phyloP scores from a whole-genome alignment of 2,888 invertebrate species.

The Phyto melanocephala region DNA sequence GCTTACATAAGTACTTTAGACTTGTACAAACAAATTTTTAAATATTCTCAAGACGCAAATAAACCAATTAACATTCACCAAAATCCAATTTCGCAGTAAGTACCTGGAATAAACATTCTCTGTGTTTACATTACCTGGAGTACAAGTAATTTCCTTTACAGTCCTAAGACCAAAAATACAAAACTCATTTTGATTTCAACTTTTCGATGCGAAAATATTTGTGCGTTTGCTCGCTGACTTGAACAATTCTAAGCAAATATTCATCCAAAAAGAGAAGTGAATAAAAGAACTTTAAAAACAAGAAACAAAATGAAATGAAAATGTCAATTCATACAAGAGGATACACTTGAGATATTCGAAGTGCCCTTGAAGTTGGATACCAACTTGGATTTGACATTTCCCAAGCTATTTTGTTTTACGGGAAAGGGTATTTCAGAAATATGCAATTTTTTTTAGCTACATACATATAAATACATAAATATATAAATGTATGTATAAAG shows the following conservation, averaged over 20 bases:
- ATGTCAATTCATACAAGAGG: conserved; percentile 52
- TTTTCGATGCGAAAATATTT: neutral
- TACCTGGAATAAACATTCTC: neutral
- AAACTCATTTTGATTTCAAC: neutral
- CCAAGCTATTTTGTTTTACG: no score
- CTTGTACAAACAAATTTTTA: conserved; percentile 19
- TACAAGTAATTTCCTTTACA: neutral
- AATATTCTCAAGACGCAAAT: conserved; percentile 54
- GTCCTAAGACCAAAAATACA: neutral
- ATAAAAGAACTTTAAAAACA: neutral
- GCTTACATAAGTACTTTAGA: neutral
- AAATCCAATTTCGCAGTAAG: conserved; percentile 56
- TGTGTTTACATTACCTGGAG: neutral
- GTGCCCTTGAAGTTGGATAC: conserved; percentile 38
- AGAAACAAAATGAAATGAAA: conserved; percentile 29
- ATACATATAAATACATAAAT: no score
- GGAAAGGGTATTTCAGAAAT: no score
- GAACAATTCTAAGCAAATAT: conserved; percentile 36
- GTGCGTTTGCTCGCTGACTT: neutral
- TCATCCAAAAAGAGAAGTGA: neutral
- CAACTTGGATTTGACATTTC: no score
- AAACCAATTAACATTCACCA: conserved; percentile 56
- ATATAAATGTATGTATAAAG: no score
- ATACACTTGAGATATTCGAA: conserved; percentile 41
- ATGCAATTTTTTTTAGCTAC: no score